These are phyloP conservation scores for Ruditapes philippinarum DNA, from an alignment of 1,140 invertebrate genomes.

Conservation along the genomic window DNA sequence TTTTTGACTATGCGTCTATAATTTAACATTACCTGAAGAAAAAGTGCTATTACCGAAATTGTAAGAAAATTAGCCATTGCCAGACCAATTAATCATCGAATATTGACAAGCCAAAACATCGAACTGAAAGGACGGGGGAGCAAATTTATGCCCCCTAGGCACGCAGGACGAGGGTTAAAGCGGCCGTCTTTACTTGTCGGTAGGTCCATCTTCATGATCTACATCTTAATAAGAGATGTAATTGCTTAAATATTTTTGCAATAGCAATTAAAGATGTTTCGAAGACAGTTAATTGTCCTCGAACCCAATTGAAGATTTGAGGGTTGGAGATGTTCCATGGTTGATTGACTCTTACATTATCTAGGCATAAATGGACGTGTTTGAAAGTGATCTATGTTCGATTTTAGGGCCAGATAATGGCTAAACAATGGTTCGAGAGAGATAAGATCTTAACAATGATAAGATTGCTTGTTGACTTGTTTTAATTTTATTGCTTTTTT, in stretches of 20 bases:
- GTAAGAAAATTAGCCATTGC: conserved; percentile 37
- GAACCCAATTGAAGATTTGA: background rate
- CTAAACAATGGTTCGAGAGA: conserved; percentile 7
- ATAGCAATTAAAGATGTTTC: conserved; percentile 55
- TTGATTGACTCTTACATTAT: conserved; percentile 35
- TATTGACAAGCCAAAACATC: conserved; percentile 20
- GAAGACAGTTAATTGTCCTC: background rate
- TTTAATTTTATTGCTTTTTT: conserved; percentile 66
- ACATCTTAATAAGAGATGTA: conserved; percentile 52
- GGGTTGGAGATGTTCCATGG: background rate
- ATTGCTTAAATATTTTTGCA: conserved; percentile 40
- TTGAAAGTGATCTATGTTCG: conserved; percentile 55
- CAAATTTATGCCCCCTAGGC: conserved; percentile 34
- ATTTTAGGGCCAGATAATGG: conserved; percentile 36
- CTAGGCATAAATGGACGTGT: background rate
- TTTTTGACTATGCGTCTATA: background rate
- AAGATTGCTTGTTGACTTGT: conserved; percentile 55
- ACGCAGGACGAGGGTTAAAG: background rate
- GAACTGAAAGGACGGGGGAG: background rate
- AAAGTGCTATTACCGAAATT: conserved; percentile 31
- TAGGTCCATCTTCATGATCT: background rate
- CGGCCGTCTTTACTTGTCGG: background rate
- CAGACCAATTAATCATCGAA: conserved; percentile 18
- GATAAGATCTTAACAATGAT: conserved; percentile 53
- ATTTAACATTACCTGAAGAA: conserved; percentile 28